phyloP scores from a whole-genome alignment of 1,140 invertebrate species.

The Drosophila lacertosa region DNA sequence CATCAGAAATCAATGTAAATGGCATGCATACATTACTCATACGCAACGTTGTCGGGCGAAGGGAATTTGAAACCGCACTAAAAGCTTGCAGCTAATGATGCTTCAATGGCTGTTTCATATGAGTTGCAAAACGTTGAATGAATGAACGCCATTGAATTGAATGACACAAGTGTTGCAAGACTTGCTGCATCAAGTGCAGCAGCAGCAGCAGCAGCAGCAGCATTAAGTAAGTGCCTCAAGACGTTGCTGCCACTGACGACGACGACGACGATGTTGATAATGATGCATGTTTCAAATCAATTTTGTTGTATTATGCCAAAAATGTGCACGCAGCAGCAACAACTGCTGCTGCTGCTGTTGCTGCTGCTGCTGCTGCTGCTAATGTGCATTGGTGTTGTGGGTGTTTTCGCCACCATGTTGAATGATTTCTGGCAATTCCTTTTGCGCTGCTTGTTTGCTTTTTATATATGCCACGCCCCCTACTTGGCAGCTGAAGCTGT shows the following conservation, averaged over 20 bases:
- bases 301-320: constrained; percentile 81
- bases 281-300: constrained; percentile 81
- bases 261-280: constrained; percentile 65
- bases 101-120: constrained; percentile 79
- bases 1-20: constrained; percentile 76
- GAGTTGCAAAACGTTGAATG: constrained; percentile 81
- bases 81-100: constrained; percentile 80
- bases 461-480: constrained; percentile 48
- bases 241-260: constrained; percentile 35
- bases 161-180: constrained; percentile 42
- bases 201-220: constrained; percentile 18
- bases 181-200: constrained; percentile 2
- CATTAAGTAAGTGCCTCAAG: constrained; percentile 60
- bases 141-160: constrained; percentile 77
- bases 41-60: constrained; percentile 53
- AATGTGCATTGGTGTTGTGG: constrained; percentile 37
- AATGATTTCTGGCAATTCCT: constrained; percentile 68
- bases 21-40: constrained; percentile 80
- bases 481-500: constrained; percentile 59
- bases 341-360: constrained; percentile 32
- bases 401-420: constrained; percentile 49
- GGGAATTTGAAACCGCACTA: constrained; percentile 28
- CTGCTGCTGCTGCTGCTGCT: constrained; percentile 2
- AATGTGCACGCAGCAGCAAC: constrained; percentile 58
- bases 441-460: constrained; percentile 45